phyloP scores from a whole-genome alignment of 1,140 invertebrate genomes.

The Brachionus plicatilis region DNA sequence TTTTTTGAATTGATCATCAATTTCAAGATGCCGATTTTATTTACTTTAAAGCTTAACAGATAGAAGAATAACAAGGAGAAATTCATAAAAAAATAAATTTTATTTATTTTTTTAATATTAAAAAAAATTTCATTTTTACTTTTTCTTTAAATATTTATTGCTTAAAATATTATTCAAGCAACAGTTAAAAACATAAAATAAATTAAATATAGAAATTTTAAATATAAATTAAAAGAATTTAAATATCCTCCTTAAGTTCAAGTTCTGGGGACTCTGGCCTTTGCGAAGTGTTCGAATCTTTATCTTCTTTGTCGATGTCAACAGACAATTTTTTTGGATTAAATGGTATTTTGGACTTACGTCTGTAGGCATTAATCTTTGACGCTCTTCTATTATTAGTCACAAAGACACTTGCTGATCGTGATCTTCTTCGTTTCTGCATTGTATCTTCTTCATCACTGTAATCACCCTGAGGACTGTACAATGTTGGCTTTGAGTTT shows the following conservation, averaged over 20 bases:
- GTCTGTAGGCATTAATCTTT: neutral
- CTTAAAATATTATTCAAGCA: too few species aligned
- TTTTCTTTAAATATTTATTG: too few species aligned
- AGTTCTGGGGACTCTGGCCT: neutral
- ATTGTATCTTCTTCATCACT: neutral
- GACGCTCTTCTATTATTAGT: neutral
- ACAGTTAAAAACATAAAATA: neutral
- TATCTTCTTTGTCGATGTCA: neutral
- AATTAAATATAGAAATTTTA: neutral
- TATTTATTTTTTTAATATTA: too few species aligned
- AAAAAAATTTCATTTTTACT: too few species aligned
- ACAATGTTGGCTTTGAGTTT: neutral
- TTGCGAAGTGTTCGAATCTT: neutral
- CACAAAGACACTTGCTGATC: constrained; percentile 12
- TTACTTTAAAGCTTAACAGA: too few species aligned
- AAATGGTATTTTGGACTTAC: neutral
- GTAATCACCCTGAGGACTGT: neutral
- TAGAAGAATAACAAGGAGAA: too few species aligned
- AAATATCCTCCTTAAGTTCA: neutral
- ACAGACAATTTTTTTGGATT: neutral
- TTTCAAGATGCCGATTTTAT: too few species aligned
- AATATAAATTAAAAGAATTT: neutral
- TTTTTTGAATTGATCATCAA: too few species aligned
- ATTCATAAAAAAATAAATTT: too few species aligned
- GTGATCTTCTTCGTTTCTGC: neutral